Percentiles rank a stretch among this genome's conserved stretches.
Conservation (phyloP, 2,797 vertebrate genomes). For the Ispidina picta region DNA sequence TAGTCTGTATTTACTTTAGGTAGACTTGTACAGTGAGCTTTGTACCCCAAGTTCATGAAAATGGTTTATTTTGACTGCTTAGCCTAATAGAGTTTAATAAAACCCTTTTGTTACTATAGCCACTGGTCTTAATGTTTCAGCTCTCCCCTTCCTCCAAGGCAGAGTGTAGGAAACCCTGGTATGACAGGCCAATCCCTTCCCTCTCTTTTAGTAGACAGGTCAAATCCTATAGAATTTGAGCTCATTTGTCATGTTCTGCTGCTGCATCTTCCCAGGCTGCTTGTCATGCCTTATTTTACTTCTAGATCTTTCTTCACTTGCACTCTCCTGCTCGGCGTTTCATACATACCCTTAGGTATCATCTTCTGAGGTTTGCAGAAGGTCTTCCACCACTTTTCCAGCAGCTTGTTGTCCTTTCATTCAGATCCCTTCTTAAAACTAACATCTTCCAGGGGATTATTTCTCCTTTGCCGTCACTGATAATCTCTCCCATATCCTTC, state of each 20-base stretch:
- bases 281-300: not conserved
- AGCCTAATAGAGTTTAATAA: not conserved
- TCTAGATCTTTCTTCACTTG: not conserved
- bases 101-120: not conserved
- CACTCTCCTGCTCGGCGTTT: not conserved
- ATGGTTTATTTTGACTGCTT: not conserved
- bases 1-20: not conserved
- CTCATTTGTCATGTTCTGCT: not conserved
- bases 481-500: slow-evolving; percentile 14
- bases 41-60: not conserved
- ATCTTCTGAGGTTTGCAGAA: not conserved
- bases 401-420: not conserved
- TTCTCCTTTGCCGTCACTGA: not conserved
- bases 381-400: not conserved
- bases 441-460: slow-evolving; percentile 17
- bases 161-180: not conserved
- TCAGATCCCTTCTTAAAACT: not conserved
- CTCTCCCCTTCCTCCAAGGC: not conserved
- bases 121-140: not conserved
- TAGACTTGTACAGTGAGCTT: not conserved
- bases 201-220: not conserved
- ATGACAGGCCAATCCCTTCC: not conserved
- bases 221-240: not conserved
- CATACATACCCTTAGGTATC: not conserved
- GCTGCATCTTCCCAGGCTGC: not conserved